Conservation (phyloP, 2,797 vertebrate species). For the Semotilus atromaculatus region DNA sequence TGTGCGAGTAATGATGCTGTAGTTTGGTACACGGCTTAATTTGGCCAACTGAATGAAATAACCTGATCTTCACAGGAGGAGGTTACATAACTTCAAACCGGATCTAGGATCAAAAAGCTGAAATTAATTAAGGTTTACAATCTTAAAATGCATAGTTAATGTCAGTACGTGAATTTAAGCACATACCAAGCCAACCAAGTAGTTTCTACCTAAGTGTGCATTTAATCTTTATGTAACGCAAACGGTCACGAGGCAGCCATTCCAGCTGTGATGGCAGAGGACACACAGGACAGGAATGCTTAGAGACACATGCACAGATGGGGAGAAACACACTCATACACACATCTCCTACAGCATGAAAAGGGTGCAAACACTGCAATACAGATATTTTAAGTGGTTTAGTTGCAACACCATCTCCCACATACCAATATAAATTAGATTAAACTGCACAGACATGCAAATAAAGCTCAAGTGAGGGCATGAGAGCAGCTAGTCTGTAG, state of each 20-base stretch:
- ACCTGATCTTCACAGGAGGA: not conserved
- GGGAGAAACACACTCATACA: not conserved
- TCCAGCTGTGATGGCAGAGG: slow-evolving; percentile 50
- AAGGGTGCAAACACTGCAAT: not conserved
- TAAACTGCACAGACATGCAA: slow-evolving; percentile 23
- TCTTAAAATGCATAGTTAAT: not conserved
- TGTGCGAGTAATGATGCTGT: not conserved
- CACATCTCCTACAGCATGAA: slow-evolving; percentile 5
- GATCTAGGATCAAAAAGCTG: not conserved
- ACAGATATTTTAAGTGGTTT: slow-evolving; percentile 36
- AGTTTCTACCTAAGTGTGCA: not conserved
- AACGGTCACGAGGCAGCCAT: slow-evolving; percentile 20
- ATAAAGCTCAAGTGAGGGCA: slow-evolving; percentile 18
- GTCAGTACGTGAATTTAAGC: not conserved
- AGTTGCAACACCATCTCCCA: slow-evolving; percentile 34
- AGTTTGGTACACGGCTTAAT: slow-evolving; percentile 4
- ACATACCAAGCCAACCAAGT: not conserved
- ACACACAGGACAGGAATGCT: slow-evolving; percentile 26
- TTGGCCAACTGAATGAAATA: slow-evolving; percentile 18
- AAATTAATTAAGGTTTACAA: not conserved
- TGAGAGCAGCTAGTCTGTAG: not conserved
- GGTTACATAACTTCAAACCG: not conserved
- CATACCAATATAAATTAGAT: slow-evolving; percentile 30
- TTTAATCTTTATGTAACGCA: slow-evolving; percentile 51
- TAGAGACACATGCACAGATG: slow-evolving; percentile 35